Base-by-base conservation (phyloP, 2,113 vertebrate genomes). In the Carassius auratus region DNA sequence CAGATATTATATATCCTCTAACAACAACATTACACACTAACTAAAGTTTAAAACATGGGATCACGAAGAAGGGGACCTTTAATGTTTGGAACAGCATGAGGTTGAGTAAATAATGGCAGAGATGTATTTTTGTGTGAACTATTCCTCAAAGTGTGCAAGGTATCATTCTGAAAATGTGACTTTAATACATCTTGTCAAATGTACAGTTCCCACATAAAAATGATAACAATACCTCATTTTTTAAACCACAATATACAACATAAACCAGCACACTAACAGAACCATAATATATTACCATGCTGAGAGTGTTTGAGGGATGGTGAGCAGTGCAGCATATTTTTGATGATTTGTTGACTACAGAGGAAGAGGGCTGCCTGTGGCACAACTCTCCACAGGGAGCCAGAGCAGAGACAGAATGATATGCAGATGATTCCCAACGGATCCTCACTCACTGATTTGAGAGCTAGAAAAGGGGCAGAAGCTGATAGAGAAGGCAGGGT, bases 291-390 rank as follows among this genome's bases (percentile, higher is more conserved):
- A n/a, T n/a, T n/a, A n/a, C n/a, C n/a, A 69, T 76, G 36, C 15
- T 85, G n/a, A 71, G 55, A 82, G 19, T 42, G 59, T 81, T 55
- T 82, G 78, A 75, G 76, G 36, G 42, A 52, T 71, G 76, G 23
- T n/a, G 50, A 76, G 77, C 23, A 48, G 62, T 61, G 30, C 38
- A 30, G 69, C 26, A 36, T 57, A 62, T 82, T 85, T 82, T 69
- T 80, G 64, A 79, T 85, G 84, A 78, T 71, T 85, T 82, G 21
- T 82, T 21, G 17, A 61, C 61, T 69, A 76, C 61, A 82, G 78
- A 82, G 21, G 38, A 57, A 66, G 19, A 59, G 59, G 15, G 61
- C 4, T 84, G 21, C 23, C 62, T 85, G 36, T 87, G 33, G 80
- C 59, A 76, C 23, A 69, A 33, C 15, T 50, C 26, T 68, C 69